Evolutionary conservation across 2,113 vertebrate species (phyloP), one percentile per base, ranked within the genome.

Genomic region (Brachionichthys hirsutus): DNA sequence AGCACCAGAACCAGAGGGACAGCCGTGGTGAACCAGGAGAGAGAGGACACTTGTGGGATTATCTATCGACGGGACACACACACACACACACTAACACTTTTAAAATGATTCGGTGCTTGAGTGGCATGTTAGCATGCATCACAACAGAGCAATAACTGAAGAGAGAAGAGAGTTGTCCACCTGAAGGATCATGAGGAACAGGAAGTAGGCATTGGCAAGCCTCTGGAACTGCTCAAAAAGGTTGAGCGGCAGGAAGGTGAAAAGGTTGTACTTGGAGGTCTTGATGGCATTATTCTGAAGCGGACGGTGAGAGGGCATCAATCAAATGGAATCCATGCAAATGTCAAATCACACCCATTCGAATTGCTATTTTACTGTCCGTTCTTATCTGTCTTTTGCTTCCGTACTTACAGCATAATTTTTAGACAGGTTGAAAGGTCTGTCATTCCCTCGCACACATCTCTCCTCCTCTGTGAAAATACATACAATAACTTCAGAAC

Each of bases 201-300:
- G 87, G 82, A 98, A 98, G 86, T 98, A 98, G 17, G 93, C 93
- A n/a, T 98, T 99, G 75, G 95, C 95, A 51, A 98, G 91, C 73
- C 95, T 92, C 86, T 92, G 93, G 75, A 99, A 94, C 90, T 98
- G 96, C 78, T 98, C 94, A 30, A 98, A 98, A 18, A 99, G 90
- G 88, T 99, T 99, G 66, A 95, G 87, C 2, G 96, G 96, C 77
- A 99, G 91, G 85, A 99, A 99, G 74, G 91, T 95, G 77, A 97
- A 81, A 60, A 93, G 14, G 70, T 90, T 97, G 83, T 98, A 99
- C 67, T 96, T 99, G 1, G 94, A 94, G 6, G 97, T 99, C 84
- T 91, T 97, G 85, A 99, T 95, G 72, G 91, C 82, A 75, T 99
- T 99, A 75, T 92, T 89, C 95, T 98, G 88, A 19, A 74, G 22